Percentiles rank a stretch among this genome's conserved stretches.
Evolutionary conservation across 2,888 invertebrate species (phyloP).

Genomic region (Amphimallon solstitiale): DNA sequence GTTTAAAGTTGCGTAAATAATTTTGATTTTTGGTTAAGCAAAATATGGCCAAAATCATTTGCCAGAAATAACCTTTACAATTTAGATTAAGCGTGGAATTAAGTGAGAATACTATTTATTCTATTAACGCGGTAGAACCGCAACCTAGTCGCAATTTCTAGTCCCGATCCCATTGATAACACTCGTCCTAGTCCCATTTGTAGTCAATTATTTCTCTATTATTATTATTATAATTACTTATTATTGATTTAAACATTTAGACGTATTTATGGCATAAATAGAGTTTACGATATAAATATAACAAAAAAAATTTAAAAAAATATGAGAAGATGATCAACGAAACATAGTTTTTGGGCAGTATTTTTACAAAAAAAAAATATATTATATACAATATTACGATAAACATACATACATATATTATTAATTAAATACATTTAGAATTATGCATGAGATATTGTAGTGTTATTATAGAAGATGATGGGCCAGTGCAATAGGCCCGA

Average conservation of each 20-base stretch:
- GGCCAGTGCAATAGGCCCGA: conserved; percentile 61
- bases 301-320: conserved; percentile 43
- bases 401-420: conserved; percentile 37
- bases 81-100: conserved; percentile 56
- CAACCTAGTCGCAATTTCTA: conserved; percentile 59
- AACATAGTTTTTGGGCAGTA: conserved; percentile 62
- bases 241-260: conserved; percentile 39
- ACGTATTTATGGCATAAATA: conserved; percentile 44
- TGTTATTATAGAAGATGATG: conserved; percentile 38
- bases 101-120: conserved; percentile 51
- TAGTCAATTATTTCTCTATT: conserved; percentile 62
- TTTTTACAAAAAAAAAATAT: conserved; percentile 63
- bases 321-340: conserved; percentile 53
- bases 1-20: too few relatives aligned
- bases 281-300: conserved; percentile 44
- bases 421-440: conserved; percentile 25
- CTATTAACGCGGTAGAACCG: conserved; percentile 45
- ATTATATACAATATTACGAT: conserved; percentile 45
- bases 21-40: too few relatives aligned
- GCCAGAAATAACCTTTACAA: conserved; percentile 34
- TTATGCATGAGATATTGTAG: conserved; percentile 38
- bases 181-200: conserved; percentile 60
- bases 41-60: too few relatives aligned
- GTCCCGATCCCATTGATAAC: conserved; percentile 54
- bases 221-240: conserved; percentile 37